Percentiles rank a stretch among this genome's conserved stretches.
Evolutionary conservation across 2,797 vertebrate species (phyloP).

Genomic region (Echeneis naucrates): DNA sequence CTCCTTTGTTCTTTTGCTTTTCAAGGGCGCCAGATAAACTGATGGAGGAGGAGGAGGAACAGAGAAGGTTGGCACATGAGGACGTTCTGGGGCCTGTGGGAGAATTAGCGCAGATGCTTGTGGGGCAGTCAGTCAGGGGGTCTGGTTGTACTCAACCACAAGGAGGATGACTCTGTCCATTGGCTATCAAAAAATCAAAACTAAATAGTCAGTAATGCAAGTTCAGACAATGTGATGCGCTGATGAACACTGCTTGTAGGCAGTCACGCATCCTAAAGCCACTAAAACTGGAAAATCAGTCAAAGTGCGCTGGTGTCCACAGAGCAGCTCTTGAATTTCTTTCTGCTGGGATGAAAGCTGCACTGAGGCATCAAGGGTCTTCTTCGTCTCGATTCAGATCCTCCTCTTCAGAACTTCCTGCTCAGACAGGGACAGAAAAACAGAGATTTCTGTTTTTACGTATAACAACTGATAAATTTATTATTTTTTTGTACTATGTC

Average conservation of each 20-base stretch:
- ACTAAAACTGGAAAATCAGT: slow-evolving; percentile 84
- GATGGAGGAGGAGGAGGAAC: slow-evolving; percentile 6
- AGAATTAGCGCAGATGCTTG: background rate
- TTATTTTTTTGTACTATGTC: background rate
- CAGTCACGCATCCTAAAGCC: slow-evolving; percentile 76
- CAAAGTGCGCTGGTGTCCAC: slow-evolving; percentile 80
- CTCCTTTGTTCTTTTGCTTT: slow-evolving; percentile 2
- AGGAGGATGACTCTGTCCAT: slow-evolving; percentile 71
- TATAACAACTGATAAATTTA: too few species aligned
- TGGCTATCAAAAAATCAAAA: slow-evolving; percentile 59
- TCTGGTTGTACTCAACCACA: slow-evolving; percentile 21
- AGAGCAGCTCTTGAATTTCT: slow-evolving; percentile 78
- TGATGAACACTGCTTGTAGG: background rate
- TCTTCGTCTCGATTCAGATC: slow-evolving; percentile 80
- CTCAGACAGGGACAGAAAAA: slow-evolving; percentile 73
- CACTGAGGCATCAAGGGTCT: slow-evolving; percentile 29
- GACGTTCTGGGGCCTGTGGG: slow-evolving; percentile 10
- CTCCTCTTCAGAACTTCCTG: slow-evolving; percentile 83
- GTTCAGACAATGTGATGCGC: background rate
- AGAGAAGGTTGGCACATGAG: background rate
- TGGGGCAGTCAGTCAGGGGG: background rate
- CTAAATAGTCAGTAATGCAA: background rate
- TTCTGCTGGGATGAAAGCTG: slow-evolving; percentile 80
- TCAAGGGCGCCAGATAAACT: slow-evolving; percentile 1
- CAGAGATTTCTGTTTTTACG: background rate